phyloP scores from a whole-genome alignment of 2,113 vertebrate species.

The Ceyx margarethae region DNA sequence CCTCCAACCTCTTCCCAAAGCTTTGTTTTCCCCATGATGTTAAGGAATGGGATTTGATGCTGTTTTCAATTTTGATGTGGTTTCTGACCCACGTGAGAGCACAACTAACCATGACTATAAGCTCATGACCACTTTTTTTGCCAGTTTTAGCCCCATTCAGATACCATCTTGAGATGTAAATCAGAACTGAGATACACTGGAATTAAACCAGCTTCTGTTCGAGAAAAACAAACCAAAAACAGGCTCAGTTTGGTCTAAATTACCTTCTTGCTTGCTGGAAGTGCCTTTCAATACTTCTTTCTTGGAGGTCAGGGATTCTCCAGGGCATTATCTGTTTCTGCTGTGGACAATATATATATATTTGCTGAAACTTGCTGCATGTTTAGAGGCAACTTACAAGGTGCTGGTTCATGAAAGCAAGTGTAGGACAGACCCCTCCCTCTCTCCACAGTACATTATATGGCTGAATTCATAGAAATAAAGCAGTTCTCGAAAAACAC shows the following conservation, averaged over 20 bases:
- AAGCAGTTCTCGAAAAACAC: constrained; percentile 45
- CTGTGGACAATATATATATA: not conserved
- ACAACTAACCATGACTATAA: not conserved
- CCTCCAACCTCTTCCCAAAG: not conserved
- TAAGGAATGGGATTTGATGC: not conserved
- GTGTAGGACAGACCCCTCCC: not conserved
- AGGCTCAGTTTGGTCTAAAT: not conserved
- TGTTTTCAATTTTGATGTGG: not conserved
- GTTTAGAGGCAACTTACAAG: not conserved
- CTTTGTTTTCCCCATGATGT: not conserved
- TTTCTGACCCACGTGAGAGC: not conserved
- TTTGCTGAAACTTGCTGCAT: not conserved
- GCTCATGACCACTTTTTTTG: not conserved
- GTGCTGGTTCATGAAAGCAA: constrained; percentile 1
- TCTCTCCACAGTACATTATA: not conserved
- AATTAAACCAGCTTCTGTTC: not conserved
- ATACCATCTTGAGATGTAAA: not conserved
- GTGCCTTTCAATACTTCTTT: not conserved
- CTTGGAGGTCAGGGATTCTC: not conserved
- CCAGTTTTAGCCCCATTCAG: not conserved
- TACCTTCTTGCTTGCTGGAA: not conserved
- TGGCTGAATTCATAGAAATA: constrained; percentile 6
- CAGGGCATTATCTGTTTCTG: not conserved
- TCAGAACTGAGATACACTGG: not conserved
- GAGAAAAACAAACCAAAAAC: not conserved